These are phyloP conservation scores for Tipula helvola DNA, from an alignment of 2,888 invertebrate genomes.

Conservation along the genomic window DNA sequence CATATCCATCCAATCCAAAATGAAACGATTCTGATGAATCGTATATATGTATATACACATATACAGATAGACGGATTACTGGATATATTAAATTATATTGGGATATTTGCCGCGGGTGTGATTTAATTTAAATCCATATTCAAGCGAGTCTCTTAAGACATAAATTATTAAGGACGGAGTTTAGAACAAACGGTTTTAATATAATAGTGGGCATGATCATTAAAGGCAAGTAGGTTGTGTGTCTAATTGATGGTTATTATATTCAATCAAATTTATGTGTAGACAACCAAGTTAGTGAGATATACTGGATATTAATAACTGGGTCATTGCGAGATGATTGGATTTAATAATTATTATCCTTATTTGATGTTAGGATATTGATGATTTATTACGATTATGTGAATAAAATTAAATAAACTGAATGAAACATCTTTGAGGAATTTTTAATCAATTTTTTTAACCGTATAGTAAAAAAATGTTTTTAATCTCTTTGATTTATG, in stretches of 20 bases:
- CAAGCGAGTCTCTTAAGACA: not conserved
- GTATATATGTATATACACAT: not conserved
- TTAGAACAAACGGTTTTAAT: not conserved
- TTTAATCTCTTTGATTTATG: too few species aligned
- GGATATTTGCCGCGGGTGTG: not conserved
- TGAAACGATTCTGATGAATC: not conserved
- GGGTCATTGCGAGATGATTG: not conserved
- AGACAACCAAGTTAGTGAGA: not conserved
- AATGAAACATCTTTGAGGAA: not conserved
- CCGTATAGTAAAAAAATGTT: too few species aligned
- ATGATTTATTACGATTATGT: not conserved
- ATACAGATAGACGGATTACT: not conserved
- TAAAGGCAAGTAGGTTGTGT: not conserved
- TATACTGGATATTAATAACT: not conserved
- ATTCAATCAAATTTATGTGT: not conserved
- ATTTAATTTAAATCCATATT: not conserved
- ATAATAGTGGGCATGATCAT: not conserved
- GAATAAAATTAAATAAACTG: not conserved
- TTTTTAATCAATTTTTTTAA: not conserved
- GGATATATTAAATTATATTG: not conserved
- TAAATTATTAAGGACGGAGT: not conserved
- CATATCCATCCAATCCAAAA: not conserved
- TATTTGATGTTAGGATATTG: not conserved
- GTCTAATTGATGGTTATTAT: not conserved
- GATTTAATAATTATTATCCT: not conserved